Evolutionary conservation across 2,797 vertebrate species (phyloP).

Genomic region (Sandelia bainsii): DNA sequence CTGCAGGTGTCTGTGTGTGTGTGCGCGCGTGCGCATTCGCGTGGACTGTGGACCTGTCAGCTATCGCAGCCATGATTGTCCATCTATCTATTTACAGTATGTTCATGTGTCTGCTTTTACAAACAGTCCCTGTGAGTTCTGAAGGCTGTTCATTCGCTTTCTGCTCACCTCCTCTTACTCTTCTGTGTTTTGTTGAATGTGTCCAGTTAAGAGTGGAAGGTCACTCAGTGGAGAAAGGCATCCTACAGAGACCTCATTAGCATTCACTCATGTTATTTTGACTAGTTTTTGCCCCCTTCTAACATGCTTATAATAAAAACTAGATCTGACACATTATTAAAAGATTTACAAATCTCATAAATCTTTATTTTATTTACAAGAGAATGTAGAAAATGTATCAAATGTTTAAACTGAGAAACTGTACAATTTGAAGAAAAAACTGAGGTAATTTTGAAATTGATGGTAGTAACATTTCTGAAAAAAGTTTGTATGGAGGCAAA

Average conservation of each 20-base stretch:
- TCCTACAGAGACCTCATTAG: conserved; percentile 60
- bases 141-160: conserved; percentile 60
- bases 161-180: background rate
- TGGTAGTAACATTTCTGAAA: no score
- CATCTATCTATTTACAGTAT: conserved; percentile 27
- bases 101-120: conserved; percentile 9
- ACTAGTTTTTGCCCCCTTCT: conserved; percentile 20
- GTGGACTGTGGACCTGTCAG: conserved; percentile 16
- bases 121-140: conserved; percentile 34
- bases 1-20: background rate
- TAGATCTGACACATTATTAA: background rate
- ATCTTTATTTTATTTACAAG: no score
- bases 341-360: no score
- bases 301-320: background rate
- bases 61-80: background rate
- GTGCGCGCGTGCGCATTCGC: background rate
- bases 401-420: no score
- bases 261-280: conserved; percentile 25
- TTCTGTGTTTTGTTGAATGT: conserved; percentile 32
- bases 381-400: no score
- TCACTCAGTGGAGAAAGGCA: conserved; percentile 36
- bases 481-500: no score
- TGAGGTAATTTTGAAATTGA: no score
- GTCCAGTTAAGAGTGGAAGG: conserved; percentile 57
- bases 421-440: no score